Evolutionary conservation across 2,113 vertebrate genomes (phyloP).

Genomic region (Puffinus mauretanicus): DNA sequence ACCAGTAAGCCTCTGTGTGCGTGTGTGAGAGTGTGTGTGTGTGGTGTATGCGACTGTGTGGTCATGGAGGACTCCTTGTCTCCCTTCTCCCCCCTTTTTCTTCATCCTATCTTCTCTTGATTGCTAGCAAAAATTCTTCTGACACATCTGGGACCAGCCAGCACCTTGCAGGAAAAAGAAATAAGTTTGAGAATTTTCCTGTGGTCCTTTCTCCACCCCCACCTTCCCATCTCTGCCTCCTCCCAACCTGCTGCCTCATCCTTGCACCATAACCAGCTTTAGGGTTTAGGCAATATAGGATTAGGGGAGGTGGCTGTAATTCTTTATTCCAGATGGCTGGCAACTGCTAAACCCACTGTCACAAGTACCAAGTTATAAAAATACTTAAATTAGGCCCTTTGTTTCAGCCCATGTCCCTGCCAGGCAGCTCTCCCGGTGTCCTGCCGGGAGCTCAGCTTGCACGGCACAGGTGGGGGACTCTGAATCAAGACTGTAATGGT

Average conservation of each 20-base stretch:
- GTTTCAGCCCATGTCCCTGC: slow-evolving; percentile 13
- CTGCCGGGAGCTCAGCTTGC: neutral
- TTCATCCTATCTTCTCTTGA: neutral
- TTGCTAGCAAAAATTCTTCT: slow-evolving; percentile 76
- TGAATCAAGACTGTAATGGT: neutral
- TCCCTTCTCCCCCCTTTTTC: slow-evolving; percentile 50
- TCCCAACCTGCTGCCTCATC: slow-evolving; percentile 71
- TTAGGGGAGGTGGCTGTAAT: slow-evolving; percentile 81
- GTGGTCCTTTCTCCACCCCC: neutral
- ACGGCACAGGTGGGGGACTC: neutral
- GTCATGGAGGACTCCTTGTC: slow-evolving; percentile 58
- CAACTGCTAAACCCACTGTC: slow-evolving; percentile 74
- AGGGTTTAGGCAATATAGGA: slow-evolving; percentile 80
- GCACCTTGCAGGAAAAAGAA: slow-evolving; percentile 60
- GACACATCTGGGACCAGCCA: slow-evolving; percentile 77
- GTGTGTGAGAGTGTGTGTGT: slow-evolving; percentile 61
- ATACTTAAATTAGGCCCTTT: slow-evolving; percentile 74
- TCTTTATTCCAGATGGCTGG: slow-evolving; percentile 82
- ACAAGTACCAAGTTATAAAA: slow-evolving; percentile 71
- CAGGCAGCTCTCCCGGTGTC: neutral
- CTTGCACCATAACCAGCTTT: slow-evolving; percentile 78
- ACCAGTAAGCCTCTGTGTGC: slow-evolving; percentile 62
- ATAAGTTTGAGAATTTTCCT: slow-evolving; percentile 27
- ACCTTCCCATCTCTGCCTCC: neutral
- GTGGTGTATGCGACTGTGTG: slow-evolving; percentile 43